Conservation (phyloP, 1,140 invertebrate species). For the Arctopsyche grandis region DNA sequence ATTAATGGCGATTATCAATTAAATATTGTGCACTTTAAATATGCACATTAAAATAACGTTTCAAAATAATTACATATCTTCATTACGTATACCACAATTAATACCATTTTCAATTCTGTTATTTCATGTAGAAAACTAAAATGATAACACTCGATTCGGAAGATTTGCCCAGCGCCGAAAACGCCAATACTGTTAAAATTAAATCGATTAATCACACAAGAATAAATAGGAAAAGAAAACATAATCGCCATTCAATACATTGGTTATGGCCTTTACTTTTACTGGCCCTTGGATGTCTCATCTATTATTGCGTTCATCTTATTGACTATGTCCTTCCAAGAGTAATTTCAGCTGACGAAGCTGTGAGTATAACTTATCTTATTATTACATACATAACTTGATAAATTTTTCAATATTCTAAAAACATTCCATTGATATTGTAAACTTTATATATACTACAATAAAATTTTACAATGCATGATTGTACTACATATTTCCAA, state of each 20-base stretch:
- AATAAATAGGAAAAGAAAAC: not conserved
- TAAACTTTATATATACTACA: not conserved
- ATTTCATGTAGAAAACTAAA: too few species aligned
- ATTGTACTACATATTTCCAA: not conserved
- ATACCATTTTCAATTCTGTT: too few species aligned
- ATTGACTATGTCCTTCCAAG: constrained; percentile 3
- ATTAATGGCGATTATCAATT: too few species aligned
- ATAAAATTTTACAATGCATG: not conserved
- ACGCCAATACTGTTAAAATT: too few species aligned
- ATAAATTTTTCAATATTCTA: not conserved
- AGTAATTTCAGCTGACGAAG: not conserved
- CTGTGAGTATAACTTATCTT: not conserved
- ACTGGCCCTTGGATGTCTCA: not conserved
- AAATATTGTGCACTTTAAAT: too few species aligned
- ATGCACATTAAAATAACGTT: too few species aligned
- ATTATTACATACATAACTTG: not conserved
- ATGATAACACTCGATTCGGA: too few species aligned
- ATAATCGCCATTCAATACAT: not conserved
- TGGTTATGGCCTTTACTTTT: constrained; percentile 29
- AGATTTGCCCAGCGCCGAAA: too few species aligned
- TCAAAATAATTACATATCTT: too few species aligned
- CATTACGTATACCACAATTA: too few species aligned
- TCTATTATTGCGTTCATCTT: constrained; percentile 5
- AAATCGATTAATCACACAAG: too few species aligned
- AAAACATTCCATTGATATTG: not conserved